Conservation (phyloP, 2,888 invertebrate genomes). For the Caenorhabditis sp. region DNA sequence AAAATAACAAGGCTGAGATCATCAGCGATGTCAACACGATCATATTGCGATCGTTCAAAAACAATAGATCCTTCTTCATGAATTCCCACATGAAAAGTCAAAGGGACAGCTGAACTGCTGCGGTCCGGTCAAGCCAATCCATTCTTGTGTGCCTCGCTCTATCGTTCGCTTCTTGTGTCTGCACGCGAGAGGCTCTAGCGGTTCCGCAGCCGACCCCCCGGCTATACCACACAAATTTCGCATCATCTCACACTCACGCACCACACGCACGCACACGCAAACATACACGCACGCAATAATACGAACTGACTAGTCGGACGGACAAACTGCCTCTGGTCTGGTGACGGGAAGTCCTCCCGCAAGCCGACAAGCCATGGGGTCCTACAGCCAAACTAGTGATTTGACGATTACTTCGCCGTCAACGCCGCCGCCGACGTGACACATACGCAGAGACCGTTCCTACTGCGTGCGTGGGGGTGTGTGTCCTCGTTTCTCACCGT, state of each 20-base stretch:
- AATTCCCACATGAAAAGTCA: too few relatives aligned
- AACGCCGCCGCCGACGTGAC: conserved; percentile 18
- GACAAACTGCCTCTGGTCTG: conserved; percentile 20
- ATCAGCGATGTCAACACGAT: neutral
- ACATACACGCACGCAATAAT: conserved; percentile 54
- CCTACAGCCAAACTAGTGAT: conserved; percentile 39
- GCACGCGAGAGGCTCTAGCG: conserved; percentile 24
- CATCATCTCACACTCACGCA: conserved; percentile 52
- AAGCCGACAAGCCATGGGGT: conserved; percentile 29
- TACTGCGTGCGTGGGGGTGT: too few relatives aligned
- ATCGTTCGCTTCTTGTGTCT: too few relatives aligned
- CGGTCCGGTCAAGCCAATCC: too few relatives aligned
- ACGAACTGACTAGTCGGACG: conserved; percentile 29
- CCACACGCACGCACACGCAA: conserved; percentile 50
- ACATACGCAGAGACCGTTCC: conserved; percentile 30
- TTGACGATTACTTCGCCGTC: conserved; percentile 28
- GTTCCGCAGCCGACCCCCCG: too few relatives aligned
- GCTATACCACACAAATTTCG: conserved; percentile 22
- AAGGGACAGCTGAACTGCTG: too few relatives aligned
- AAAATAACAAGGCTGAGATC: neutral
- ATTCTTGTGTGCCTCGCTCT: too few relatives aligned
- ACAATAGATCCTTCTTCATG: too few relatives aligned
- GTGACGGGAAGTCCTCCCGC: conserved; percentile 21
- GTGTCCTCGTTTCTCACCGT: conserved; percentile 28
- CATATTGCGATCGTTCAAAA: too few relatives aligned